phyloP scores from a whole-genome alignment of 37 sponge, comb jelly and placozoan genomes.

The Eunapius fragilis region DNA sequence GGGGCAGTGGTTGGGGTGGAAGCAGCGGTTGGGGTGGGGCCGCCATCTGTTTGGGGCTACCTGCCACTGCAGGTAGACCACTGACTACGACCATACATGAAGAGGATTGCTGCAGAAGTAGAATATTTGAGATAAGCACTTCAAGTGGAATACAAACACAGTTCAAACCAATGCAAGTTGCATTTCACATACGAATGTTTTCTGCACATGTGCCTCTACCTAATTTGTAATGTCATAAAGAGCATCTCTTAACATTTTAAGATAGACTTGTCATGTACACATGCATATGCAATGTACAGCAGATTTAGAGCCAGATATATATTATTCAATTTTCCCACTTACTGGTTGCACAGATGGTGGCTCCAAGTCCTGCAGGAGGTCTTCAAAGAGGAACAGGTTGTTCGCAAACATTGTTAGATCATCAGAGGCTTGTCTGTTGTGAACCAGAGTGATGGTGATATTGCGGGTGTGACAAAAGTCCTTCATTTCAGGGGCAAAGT shows the following conservation, averaged over 20 bases:
- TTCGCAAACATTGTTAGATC: conserved; percentile 74
- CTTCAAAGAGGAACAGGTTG: conserved; percentile 50
- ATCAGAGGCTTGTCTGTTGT: conserved; percentile 66
- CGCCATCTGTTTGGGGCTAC: neutral
- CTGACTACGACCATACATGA: neutral
- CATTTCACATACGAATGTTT: neutral
- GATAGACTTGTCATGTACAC: no score
- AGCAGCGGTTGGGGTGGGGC: neutral
- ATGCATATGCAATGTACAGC: no score
- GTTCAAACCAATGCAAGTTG: neutral
- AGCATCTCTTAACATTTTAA: no score
- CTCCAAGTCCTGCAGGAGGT: conserved; percentile 64
- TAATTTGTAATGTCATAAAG: no score
- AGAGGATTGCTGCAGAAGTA: neutral
- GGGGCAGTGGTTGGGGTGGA: no score
- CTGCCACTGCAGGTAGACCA: neutral
- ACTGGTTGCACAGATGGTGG: neutral
- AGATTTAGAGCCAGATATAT: no score
- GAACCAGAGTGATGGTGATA: conserved; percentile 76
- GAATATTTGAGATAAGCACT: neutral
- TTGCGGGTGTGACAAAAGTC: conserved; percentile 77
- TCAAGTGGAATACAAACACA: no score
- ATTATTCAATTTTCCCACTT: neutral
- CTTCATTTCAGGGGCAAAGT: conserved; percentile 79
- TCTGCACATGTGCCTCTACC: no score